Evolutionary conservation across 2,797 vertebrate species (phyloP).

Genomic region (Sebastiscus albofasciatus): DNA sequence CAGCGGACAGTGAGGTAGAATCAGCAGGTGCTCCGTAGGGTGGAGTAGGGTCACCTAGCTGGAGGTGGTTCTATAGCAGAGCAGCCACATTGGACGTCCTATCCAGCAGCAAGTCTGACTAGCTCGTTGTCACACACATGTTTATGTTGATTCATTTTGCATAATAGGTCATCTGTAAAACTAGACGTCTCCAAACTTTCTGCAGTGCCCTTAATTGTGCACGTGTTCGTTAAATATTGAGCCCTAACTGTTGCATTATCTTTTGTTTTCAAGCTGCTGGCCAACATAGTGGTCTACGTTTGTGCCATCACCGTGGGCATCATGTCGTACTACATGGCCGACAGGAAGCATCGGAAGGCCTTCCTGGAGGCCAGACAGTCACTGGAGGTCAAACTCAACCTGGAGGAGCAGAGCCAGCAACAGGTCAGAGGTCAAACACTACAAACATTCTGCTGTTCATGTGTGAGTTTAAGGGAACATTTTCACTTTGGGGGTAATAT

Average conservation of each 20-base stretch:
- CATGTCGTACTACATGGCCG: conserved; percentile 98
- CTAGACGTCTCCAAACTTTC: not conserved
- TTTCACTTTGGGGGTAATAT: not conserved
- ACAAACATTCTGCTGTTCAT: not conserved
- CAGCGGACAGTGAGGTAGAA: not conserved
- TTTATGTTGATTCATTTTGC: not conserved
- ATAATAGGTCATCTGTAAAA: not conserved
- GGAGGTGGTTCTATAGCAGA: not conserved
- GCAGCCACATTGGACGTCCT: not conserved
- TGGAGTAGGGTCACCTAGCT: not conserved
- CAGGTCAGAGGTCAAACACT: conserved; percentile 82
- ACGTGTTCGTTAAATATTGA: not conserved
- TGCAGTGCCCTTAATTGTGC: not conserved
- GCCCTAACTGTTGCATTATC: not conserved
- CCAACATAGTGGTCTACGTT: conserved; percentile 91
- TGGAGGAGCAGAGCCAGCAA: conserved; percentile 98
- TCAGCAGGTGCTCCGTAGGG: not conserved
- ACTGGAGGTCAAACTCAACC: conserved; percentile 95
- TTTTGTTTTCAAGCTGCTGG: conserved; percentile 84
- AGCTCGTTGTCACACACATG: not conserved
- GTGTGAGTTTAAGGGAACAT: not conserved
- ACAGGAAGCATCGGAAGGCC: conserved; percentile 95
- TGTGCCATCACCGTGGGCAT: conserved; percentile 92
- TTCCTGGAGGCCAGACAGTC: conserved; percentile 96
- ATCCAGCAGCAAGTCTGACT: not conserved